Conservation (phyloP, 2,797 vertebrate species). For the Notamacropus eugenii region DNA sequence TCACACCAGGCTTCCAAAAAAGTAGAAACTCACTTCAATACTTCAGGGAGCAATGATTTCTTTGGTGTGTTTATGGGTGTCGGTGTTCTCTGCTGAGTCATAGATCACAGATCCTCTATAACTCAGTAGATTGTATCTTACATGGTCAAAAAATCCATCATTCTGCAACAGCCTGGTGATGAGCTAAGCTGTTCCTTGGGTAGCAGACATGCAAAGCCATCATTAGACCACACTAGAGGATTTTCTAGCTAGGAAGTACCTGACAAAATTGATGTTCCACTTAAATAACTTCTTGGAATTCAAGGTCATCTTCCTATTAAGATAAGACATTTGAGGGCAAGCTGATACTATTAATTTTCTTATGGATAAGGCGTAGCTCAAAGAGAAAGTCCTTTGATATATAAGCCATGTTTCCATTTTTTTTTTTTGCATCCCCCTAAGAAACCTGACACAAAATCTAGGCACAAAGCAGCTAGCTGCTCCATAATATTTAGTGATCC, state of each 20-base stretch:
- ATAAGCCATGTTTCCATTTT: background rate
- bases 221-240: background rate
- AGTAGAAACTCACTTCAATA: background rate
- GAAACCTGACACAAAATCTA: background rate
- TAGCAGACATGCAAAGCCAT: background rate
- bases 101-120: background rate
- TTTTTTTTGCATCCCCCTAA: background rate
- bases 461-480: background rate
- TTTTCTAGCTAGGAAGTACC: background rate
- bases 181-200: background rate
- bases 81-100: background rate
- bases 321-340: background rate
- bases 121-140: background rate
- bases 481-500: background rate
- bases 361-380: background rate
- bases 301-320: background rate
- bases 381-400: background rate
- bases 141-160: background rate
- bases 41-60: background rate
- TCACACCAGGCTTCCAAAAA: background rate
- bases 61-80: background rate
- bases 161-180: background rate
- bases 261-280: background rate
- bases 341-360: background rate
- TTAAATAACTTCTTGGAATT: background rate